A percentile compares a stretch with the other conserved stretches of the same genome.
These are phyloP conservation scores for Chelonus insularis DNA, from an alignment of 1,140 invertebrate species.

Conservation along the genomic window DNA sequence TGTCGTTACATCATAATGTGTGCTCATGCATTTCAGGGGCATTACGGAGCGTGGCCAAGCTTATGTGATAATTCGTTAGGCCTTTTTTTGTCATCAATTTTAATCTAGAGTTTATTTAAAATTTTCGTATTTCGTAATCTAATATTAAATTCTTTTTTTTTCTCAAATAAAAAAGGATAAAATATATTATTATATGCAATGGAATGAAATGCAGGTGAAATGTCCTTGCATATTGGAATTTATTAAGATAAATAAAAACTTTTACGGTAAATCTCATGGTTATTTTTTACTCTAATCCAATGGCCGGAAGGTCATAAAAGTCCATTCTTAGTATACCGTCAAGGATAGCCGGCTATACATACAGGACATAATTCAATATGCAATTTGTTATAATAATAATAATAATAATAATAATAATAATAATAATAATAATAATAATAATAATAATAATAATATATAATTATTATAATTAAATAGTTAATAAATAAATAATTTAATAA, in stretches of 20 bases:
- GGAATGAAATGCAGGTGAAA: constrained; percentile 31
- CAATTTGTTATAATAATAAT: not conserved
- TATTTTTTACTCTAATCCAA: constrained; percentile 14
- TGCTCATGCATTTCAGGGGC: constrained; percentile 15
- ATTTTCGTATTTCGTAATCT: too few relatives aligned
- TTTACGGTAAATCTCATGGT: constrained; percentile 16
- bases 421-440: not conserved
- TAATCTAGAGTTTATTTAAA: not conserved
- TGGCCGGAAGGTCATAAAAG: constrained; percentile 5
- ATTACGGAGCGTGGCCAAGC: not conserved
- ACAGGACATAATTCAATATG: not conserved
- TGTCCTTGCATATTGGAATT: constrained; percentile 47
- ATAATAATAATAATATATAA: too few relatives aligned
- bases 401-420: not conserved
- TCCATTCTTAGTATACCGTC: not conserved
- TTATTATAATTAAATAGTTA: too few relatives aligned
- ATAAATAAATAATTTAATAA: too few relatives aligned
- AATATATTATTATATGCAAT: constrained; percentile 27
- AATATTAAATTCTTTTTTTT: too few relatives aligned
- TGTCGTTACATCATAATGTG: constrained; percentile 47
- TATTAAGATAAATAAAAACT: constrained; percentile 32
- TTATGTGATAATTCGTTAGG: constrained; percentile 32
- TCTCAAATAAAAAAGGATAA: not conserved
- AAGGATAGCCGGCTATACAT: constrained; percentile 8
- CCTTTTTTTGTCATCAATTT: not conserved